Evolutionary conservation across 92 coral and sea anemone species (phyloP).

Genomic region (Epizoanthus stellaris): DNA sequence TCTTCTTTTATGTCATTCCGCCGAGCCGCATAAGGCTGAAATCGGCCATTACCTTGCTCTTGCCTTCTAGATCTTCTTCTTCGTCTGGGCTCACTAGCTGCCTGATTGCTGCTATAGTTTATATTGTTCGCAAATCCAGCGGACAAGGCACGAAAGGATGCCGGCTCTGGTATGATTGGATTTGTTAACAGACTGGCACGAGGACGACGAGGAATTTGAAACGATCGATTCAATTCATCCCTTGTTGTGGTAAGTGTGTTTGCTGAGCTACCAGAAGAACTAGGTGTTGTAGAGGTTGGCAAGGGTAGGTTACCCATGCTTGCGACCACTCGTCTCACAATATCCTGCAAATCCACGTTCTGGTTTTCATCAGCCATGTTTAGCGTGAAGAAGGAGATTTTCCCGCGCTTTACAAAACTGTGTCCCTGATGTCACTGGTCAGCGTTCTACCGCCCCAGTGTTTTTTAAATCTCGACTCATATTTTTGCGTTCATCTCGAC

Average conservation of each 20-base stretch:
- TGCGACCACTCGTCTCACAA: conserved; percentile 42
- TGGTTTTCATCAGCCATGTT: too few relatives aligned
- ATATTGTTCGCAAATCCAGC: conserved; percentile 49
- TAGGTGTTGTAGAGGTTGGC: too few relatives aligned
- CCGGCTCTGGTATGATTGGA: conserved; percentile 28
- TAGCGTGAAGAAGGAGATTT: too few relatives aligned
- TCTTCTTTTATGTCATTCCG: not conserved
- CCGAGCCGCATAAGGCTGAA: not conserved
- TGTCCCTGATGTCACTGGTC: too few relatives aligned
- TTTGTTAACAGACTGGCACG: not conserved
- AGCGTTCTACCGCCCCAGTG: too few relatives aligned
- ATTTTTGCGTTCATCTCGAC: too few relatives aligned
- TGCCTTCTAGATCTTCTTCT: not conserved
- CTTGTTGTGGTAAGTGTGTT: conserved; percentile 22
- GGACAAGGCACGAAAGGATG: conserved; percentile 43
- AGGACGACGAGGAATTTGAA: conserved; percentile 33
- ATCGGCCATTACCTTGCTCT: not conserved
- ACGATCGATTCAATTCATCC: too few relatives aligned
- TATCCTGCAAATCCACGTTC: conserved; percentile 36
- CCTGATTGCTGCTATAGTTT: conserved; percentile 46
- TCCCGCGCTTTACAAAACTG: too few relatives aligned
- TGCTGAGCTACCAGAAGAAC: not conserved
- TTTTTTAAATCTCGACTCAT: too few relatives aligned
- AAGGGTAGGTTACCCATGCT: too few relatives aligned
- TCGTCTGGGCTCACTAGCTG: conserved; percentile 15